Evolutionary conservation across 1,140 invertebrate genomes (phyloP).

Genomic region (Bombus impatiens): DNA sequence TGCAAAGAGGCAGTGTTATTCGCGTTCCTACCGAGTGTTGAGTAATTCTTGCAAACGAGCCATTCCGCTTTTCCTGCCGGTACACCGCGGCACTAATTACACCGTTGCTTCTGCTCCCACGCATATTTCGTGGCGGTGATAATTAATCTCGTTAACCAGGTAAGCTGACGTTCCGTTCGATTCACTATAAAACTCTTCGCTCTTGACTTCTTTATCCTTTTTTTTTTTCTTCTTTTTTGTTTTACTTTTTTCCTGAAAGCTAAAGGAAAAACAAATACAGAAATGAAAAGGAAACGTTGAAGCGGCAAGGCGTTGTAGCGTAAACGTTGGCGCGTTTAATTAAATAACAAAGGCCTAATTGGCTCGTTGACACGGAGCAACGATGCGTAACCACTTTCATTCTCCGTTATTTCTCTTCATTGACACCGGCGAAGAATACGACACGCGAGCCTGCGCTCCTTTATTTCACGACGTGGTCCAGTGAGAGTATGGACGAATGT

Average conservation of each 20-base stretch:
- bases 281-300: too few relatives aligned
- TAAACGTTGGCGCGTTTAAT: constrained; percentile 20
- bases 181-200: not conserved
- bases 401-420: constrained; percentile 49
- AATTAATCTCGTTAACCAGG: constrained; percentile 59
- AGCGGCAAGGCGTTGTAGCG: not conserved
- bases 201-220: not conserved
- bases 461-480: not conserved
- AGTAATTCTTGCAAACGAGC: constrained; percentile 51
- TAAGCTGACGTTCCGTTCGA: not conserved
- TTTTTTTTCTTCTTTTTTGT: not conserved
- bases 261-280: not conserved
- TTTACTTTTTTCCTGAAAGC: too few relatives aligned
- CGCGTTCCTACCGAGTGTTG: constrained; percentile 33
- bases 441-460: constrained; percentile 9
- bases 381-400: constrained; percentile 50
- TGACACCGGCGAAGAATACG: constrained; percentile 32
- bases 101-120: constrained; percentile 52
- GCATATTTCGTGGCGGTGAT: constrained; percentile 45
- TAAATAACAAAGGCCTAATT: constrained; percentile 32
- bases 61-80: constrained; percentile 52
- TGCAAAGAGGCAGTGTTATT: constrained; percentile 11
- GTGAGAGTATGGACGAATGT: constrained; percentile 1
- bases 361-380: constrained; percentile 31
- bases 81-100: constrained; percentile 54